phyloP scores from a whole-genome alignment of 92 coral and sea anemone genomes.

The Desmophyllum pertusum region DNA sequence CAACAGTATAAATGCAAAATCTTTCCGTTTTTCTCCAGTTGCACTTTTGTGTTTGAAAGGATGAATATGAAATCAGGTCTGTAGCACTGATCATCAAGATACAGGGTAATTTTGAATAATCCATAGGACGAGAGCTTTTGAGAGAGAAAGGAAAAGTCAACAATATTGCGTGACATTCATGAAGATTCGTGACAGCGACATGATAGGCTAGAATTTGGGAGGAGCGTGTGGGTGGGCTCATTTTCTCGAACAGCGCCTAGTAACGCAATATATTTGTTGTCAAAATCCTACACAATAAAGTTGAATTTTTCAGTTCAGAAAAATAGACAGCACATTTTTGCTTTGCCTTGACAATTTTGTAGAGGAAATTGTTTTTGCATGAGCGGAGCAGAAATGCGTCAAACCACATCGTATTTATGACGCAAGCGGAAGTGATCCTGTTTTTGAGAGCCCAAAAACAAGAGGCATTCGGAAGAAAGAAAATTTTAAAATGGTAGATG shows the following conservation, averaged over 20 bases:
- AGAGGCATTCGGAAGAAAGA: too few relatives aligned
- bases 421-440: not conserved
- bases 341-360: not conserved
- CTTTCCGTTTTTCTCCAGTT: not conserved
- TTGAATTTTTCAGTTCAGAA: not conserved
- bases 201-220: too few relatives aligned
- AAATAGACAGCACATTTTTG: too few relatives aligned
- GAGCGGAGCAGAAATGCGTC: not conserved
- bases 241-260: too few relatives aligned
- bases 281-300: not conserved
- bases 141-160: not conserved
- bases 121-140: not conserved
- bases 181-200: not conserved
- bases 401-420: not conserved
- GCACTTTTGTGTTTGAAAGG: not conserved
- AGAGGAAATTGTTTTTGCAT: not conserved
- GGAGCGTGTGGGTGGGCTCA: too few relatives aligned
- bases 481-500: too few relatives aligned
- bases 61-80: not conserved
- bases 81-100: not conserved
- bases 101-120: not conserved
- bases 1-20: too few relatives aligned
- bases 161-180: not conserved
- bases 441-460: too few relatives aligned
- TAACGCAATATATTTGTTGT: too few relatives aligned